Conservation (phyloP, 2,888 invertebrate genomes). For the Aricia artaxerxes region DNA sequence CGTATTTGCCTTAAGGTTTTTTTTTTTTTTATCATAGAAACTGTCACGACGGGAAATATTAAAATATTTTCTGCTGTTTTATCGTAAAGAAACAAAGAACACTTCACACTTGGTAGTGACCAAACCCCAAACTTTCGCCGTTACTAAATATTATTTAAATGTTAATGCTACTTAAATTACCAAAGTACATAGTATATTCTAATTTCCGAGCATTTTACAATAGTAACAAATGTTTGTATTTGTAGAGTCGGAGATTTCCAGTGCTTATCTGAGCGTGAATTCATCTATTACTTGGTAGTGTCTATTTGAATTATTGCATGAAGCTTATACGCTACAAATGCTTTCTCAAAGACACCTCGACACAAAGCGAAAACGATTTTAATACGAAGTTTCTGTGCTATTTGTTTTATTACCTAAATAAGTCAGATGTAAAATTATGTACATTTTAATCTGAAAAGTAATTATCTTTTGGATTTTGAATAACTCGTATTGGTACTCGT, state of each 20-base stretch:
- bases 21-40: no score
- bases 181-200: neutral
- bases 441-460: no score
- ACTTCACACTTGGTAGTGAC: no score
- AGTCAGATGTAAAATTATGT: neutral
- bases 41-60: no score
- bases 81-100: no score
- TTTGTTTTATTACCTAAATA: neutral
- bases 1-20: no score
- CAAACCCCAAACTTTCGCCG: no score
- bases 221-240: slow-evolving; percentile 5
- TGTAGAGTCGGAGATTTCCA: slow-evolving; percentile 18
- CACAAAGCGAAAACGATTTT: slow-evolving; percentile 27
- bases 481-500: no score
- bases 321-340: slow-evolving; percentile 29
- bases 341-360: slow-evolving; percentile 15
- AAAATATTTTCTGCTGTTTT: no score
- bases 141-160: no score
- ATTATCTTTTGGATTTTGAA: no score
- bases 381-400: neutral
- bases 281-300: slow-evolving; percentile 25
- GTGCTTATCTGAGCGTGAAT: slow-evolving; percentile 28
- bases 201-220: neutral
- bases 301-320: slow-evolving; percentile 31
- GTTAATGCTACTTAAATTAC: neutral